Percentiles rank a stretch among this genome's conserved stretches.
Evolutionary conservation across 1,140 invertebrate species (phyloP).

Genomic region (Andricus grossulariae): DNA sequence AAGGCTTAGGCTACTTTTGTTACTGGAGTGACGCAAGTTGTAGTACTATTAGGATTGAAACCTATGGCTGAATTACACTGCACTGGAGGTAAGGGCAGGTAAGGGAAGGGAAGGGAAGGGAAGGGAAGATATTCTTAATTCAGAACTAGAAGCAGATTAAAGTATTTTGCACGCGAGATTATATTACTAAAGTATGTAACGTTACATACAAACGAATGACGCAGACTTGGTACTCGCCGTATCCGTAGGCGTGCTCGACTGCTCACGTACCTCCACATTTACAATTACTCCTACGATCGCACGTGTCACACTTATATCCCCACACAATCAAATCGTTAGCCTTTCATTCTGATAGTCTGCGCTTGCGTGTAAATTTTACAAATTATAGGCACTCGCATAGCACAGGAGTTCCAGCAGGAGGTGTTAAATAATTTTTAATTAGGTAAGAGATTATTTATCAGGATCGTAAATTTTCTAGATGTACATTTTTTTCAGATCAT

Average conservation of each 20-base stretch:
- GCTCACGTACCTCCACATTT: too few relatives aligned
- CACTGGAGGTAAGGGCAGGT: not conserved
- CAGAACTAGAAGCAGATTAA: conserved; percentile 12
- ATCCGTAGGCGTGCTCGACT: conserved; percentile 8
- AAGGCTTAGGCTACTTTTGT: not conserved
- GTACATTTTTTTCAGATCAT: too few relatives aligned
- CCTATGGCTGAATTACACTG: not conserved
- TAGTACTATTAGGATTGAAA: not conserved
- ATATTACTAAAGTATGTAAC: conserved; percentile 24
- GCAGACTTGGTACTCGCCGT: conserved; percentile 1
- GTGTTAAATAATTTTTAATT: too few relatives aligned
- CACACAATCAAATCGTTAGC: not conserved
- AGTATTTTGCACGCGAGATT: conserved; percentile 3
- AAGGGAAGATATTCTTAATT: conserved; percentile 4
- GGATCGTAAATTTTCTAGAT: too few relatives aligned
- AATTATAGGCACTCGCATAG: too few relatives aligned
- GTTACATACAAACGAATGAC: conserved; percentile 28
- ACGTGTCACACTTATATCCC: not conserved
- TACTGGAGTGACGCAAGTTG: not conserved
- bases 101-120: too few relatives aligned
- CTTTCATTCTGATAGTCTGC: conserved; percentile 24
- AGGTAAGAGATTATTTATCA: too few relatives aligned
- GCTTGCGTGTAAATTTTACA: not conserved
- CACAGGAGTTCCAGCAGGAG: too few relatives aligned
- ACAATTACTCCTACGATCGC: not conserved